phyloP scores from a whole-genome alignment of 2,797 vertebrate genomes.

The Paguma larvata region DNA sequence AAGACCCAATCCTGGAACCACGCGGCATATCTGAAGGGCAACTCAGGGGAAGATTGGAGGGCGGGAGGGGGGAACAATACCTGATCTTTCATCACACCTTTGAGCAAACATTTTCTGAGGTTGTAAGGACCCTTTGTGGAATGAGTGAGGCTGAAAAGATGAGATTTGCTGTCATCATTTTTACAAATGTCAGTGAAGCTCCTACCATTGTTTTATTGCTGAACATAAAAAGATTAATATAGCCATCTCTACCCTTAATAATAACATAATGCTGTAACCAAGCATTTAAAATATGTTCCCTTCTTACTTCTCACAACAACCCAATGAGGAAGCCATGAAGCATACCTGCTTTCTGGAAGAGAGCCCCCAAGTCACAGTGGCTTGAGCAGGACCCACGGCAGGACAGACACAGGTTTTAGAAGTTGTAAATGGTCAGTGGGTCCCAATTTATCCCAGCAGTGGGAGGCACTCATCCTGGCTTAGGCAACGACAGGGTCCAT shows the following conservation, averaged over 20 bases:
- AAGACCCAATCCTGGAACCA: not conserved
- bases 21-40: not conserved
- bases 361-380: not conserved
- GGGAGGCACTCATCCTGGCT: not conserved
- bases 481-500: not conserved
- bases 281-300: not conserved
- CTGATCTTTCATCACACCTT: not conserved
- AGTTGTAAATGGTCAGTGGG: fast-evolving
- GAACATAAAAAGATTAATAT: not conserved
- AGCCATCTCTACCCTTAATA: not conserved
- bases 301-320: not conserved
- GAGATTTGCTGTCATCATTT: not conserved
- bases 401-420: not conserved
- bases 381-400: not conserved
- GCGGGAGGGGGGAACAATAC: fast-evolving
- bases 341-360: not conserved
- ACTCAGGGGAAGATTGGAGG: not conserved
- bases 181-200: not conserved
- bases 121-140: not conserved
- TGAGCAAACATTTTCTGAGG: not conserved
- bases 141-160: not conserved
- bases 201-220: not conserved
- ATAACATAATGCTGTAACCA: not conserved
- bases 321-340: not conserved
- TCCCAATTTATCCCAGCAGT: not conserved